Percentiles rank a stretch among this genome's conserved stretches.
Evolutionary conservation across 1,140 invertebrate species (phyloP).

Genomic region (Aphaenogaster rudis): DNA sequence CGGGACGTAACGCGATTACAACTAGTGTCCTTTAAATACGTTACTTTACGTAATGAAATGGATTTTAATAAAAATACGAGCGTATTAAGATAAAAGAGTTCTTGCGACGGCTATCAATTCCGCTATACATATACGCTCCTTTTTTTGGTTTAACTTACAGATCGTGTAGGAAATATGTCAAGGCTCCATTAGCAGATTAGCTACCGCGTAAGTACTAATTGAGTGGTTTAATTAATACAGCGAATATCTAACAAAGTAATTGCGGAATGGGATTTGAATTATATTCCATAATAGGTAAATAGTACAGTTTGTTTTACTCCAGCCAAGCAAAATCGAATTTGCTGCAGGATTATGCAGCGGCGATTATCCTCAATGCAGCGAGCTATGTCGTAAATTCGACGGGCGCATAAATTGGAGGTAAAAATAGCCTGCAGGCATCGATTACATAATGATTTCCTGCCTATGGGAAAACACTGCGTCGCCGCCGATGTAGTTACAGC

Average conservation of each 20-base stretch:
- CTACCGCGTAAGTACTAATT: not conserved
- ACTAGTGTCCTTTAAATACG: slow-evolving; percentile 4
- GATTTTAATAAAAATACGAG: not conserved
- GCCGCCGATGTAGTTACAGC: slow-evolving; percentile 4
- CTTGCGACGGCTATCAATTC: not conserved
- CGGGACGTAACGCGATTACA: not conserved
- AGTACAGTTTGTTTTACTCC: slow-evolving; percentile 2
- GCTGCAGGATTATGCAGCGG: slow-evolving; percentile 19
- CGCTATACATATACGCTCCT: too few species aligned
- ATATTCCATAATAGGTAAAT: slow-evolving; percentile 20
- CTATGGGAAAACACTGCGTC: slow-evolving; percentile 37
- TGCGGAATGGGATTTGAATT: not conserved
- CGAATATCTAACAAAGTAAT: slow-evolving; percentile 25
- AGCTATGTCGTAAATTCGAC: slow-evolving; percentile 43
- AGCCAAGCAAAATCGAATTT: slow-evolving; percentile 42
- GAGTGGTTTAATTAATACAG: slow-evolving; percentile 9
- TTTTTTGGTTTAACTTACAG: not conserved
- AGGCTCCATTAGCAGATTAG: slow-evolving; percentile 26
- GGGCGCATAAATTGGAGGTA: slow-evolving; percentile 33
- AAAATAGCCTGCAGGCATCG: slow-evolving; percentile 45
- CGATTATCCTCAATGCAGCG: slow-evolving; percentile 17
- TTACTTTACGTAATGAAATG: not conserved
- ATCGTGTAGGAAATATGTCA: not conserved
- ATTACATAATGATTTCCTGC: slow-evolving; percentile 51
- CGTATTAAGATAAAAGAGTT: not conserved